Conservation (phyloP, 2,797 vertebrate genomes). For the Poeciliopsis presidionis region DNA sequence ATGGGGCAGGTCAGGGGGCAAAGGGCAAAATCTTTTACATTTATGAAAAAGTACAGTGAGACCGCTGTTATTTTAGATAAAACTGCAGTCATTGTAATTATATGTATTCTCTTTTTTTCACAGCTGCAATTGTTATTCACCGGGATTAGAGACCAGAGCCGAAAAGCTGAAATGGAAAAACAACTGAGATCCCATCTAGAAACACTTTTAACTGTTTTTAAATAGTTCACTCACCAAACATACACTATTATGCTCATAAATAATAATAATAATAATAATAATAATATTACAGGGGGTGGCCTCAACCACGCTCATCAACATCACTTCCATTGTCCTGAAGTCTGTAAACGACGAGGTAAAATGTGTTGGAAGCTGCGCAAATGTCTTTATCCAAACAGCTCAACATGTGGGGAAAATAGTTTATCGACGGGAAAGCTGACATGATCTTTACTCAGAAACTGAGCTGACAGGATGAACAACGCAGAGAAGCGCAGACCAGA, state of each 20-base stretch:
- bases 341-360: conserved; percentile 12
- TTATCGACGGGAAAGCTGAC: not conserved
- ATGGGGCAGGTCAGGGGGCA: conserved; percentile 44
- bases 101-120: not conserved
- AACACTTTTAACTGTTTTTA: too few species aligned
- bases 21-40: conserved; percentile 22
- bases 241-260: conserved; percentile 18
- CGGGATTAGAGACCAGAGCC: too few species aligned
- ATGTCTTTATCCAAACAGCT: not conserved
- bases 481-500: not conserved
- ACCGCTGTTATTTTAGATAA: conserved; percentile 18
- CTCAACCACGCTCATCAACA: conserved; percentile 17
- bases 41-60: conserved; percentile 3
- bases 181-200: too few species aligned
- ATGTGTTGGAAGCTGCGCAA: not conserved
- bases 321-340: not conserved
- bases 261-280: conserved; percentile 65
- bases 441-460: not conserved
- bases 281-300: conserved; percentile 51
- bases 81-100: not conserved
- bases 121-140: not conserved
- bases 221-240: too few species aligned
- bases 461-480: conserved; percentile 12
- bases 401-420: conserved; percentile 27
- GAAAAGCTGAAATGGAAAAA: too few species aligned